Evolutionary conservation across 2,797 vertebrate genomes (phyloP).

Genomic region (Crenichthys baileyi): DNA sequence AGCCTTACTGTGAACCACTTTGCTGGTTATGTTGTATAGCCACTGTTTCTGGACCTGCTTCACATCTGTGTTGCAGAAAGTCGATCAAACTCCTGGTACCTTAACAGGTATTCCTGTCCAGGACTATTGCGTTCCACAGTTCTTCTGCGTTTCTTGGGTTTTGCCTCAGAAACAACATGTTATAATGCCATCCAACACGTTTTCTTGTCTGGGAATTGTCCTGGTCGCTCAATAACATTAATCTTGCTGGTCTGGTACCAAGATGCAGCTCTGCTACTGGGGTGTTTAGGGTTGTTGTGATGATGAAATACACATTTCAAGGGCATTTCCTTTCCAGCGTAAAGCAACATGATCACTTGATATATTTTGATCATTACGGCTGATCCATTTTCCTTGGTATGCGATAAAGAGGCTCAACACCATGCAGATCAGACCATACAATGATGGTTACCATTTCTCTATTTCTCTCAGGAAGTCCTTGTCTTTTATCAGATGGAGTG

Average conservation of each 20-base stretch:
- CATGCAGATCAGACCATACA: neutral
- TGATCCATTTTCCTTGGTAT: neutral
- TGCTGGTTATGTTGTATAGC: neutral
- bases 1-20: neutral
- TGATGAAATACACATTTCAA: neutral
- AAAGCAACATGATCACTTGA: neutral
- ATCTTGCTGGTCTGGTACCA: neutral
- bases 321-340: neutral
- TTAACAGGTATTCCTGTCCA: neutral
- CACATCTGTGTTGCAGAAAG: neutral
- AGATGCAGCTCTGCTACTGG: neutral
- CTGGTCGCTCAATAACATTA: neutral
- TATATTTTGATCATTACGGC: neutral
- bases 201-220: neutral
- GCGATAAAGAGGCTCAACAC: neutral
- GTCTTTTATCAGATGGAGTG: neutral
- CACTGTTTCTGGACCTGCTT: neutral
- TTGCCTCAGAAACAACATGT: neutral
- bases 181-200: neutral
- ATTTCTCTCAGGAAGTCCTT: neutral
- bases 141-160: neutral
- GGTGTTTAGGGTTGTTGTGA: neutral
- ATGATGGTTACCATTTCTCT: neutral
- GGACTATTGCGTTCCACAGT: neutral
- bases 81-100: neutral